Conservation (phyloP, 2,797 vertebrate species). For the Chaenodraco wilsoni region DNA sequence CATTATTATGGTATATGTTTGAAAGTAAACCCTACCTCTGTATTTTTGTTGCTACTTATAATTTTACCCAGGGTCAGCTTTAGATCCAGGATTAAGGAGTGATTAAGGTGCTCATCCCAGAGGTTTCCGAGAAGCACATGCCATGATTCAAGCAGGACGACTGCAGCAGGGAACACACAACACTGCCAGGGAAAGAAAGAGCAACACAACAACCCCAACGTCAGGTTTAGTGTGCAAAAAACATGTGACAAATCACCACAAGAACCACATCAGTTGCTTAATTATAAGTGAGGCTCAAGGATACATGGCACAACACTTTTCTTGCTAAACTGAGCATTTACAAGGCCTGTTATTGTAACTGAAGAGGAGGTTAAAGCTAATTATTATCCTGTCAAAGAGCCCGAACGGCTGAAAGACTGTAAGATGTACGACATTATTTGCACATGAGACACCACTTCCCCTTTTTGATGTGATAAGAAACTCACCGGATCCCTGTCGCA, state of each 20-base stretch:
- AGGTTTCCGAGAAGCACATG: slow-evolving; percentile 74
- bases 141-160: slow-evolving; percentile 82
- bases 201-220: slow-evolving; percentile 16
- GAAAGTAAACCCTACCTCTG: slow-evolving; percentile 59
- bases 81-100: slow-evolving; percentile 74
- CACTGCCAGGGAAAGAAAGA: slow-evolving; percentile 71
- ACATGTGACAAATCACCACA: slow-evolving; percentile 31
- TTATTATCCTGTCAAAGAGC: not conserved
- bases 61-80: slow-evolving; percentile 74
- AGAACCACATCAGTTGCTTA: slow-evolving; percentile 32
- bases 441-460: slow-evolving; percentile 13
- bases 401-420: not conserved
- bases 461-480: slow-evolving; percentile 21
- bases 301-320: not conserved
- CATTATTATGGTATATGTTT: not conserved
- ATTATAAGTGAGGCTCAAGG: not conserved
- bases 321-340: slow-evolving; percentile 1
- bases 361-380: not conserved
- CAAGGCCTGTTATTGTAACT: not conserved
- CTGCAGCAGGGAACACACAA: slow-evolving; percentile 81
- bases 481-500: slow-evolving; percentile 82
- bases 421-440: not conserved
- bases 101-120: slow-evolving; percentile 78
- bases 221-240: slow-evolving; percentile 31
- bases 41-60: slow-evolving; percentile 63